Evolutionary conservation across 2,797 vertebrate species (phyloP).

Genomic region (Nannoperca obscura): DNA sequence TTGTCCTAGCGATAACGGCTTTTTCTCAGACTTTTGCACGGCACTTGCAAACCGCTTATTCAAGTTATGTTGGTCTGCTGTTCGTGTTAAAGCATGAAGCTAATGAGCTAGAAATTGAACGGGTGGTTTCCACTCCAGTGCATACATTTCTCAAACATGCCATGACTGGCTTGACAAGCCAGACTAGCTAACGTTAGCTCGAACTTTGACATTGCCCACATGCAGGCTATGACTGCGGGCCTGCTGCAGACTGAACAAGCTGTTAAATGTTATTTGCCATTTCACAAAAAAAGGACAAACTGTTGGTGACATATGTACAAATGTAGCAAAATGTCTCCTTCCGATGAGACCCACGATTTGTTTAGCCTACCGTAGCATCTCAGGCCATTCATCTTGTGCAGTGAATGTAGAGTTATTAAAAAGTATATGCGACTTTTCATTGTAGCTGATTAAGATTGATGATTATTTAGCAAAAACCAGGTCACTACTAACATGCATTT

Average conservation of each 20-base stretch:
- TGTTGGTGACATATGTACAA: background rate
- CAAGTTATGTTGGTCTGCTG: fast-evolving
- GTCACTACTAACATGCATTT: conserved; percentile 1
- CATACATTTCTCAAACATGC: conserved; percentile 49
- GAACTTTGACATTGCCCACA: conserved; percentile 81
- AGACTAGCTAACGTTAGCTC: conserved; percentile 66
- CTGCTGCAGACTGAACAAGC: conserved; percentile 36
- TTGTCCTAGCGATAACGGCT: conserved; percentile 5
- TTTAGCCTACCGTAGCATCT: conserved; percentile 12
- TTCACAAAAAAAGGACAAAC: background rate
- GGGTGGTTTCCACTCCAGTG: background rate
- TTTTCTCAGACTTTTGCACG: background rate
- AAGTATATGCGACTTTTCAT: background rate
- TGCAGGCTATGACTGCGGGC: conserved; percentile 58
- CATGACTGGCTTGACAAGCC: conserved; percentile 41
- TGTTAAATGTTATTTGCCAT: background rate
- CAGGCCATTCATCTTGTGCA: conserved; percentile 45
- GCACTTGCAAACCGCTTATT: fast-evolving
- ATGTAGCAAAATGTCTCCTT: background rate
- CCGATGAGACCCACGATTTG: background rate
- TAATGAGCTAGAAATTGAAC: background rate
- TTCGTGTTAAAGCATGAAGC: background rate
- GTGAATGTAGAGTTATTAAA: background rate
- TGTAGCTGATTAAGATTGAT: background rate
- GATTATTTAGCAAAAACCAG: background rate